Evolutionary conservation across 2,888 invertebrate genomes (phyloP).

Genomic region (Prosopocoilus inquinatus): DNA sequence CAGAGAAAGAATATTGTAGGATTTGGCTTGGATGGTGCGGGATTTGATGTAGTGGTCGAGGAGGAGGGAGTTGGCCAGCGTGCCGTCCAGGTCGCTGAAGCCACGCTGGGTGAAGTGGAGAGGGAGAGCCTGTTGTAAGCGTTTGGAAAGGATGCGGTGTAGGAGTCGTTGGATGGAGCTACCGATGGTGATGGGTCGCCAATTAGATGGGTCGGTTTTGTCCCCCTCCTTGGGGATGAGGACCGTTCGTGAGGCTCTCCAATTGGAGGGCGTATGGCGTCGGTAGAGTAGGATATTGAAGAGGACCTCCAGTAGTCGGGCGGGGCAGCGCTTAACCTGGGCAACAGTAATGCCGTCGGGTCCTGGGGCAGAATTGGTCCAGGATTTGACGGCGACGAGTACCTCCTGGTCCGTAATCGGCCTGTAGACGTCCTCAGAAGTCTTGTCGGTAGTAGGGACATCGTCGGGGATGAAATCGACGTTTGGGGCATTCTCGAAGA

Average conservation of each 20-base stretch:
- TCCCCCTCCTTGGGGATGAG: constrained; percentile 28
- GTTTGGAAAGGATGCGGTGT: constrained; percentile 27
- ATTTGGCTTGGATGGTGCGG: constrained; percentile 29
- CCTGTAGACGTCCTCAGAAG: not conserved
- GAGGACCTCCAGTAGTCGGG: constrained; percentile 5
- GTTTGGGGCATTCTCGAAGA: too few species aligned
- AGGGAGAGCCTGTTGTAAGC: constrained; percentile 6
- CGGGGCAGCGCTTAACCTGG: not conserved
- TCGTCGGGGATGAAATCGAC: not conserved
- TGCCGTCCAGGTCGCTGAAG: constrained; percentile 41
- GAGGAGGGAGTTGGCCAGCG: constrained; percentile 39
- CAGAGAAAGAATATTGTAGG: constrained; percentile 41
- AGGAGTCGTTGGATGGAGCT: constrained; percentile 30
- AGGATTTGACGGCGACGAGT: not conserved
- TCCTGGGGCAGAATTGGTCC: constrained; percentile 22
- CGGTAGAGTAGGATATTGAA: constrained; percentile 17
- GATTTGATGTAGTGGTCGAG: constrained; percentile 34
- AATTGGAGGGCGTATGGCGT: not conserved
- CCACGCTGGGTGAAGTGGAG: constrained; percentile 33
- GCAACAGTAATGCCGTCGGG: constrained; percentile 19
- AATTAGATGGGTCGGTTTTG: constrained; percentile 24
- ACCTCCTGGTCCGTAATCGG: constrained; percentile 19
- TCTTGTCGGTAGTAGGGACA: not conserved
- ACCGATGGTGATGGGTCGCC: constrained; percentile 37
- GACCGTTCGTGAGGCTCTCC: constrained; percentile 13